A percentile compares a stretch with the other conserved stretches of the same genome.
These are phyloP conservation scores for Leuctra nigra DNA, from an alignment of 2,888 invertebrate species.

Conservation along the genomic window DNA sequence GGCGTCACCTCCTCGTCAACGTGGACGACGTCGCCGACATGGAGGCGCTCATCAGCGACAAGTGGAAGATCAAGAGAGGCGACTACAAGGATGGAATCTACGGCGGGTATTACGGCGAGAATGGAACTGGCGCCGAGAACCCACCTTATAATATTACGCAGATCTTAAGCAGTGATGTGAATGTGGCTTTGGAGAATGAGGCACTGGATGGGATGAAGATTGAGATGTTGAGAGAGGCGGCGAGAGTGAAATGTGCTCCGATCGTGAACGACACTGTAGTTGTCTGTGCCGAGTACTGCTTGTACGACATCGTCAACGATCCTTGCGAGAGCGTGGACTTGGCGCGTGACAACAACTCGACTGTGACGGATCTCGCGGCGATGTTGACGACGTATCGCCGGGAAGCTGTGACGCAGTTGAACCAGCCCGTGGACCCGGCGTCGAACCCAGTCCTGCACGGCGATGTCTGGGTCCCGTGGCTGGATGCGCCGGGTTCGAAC, in stretches of 20 bases:
- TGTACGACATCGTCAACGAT: too few species aligned
- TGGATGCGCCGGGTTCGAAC: too few species aligned
- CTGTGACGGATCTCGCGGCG: not conserved
- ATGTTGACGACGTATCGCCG: not conserved
- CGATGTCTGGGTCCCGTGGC: slow-evolving; percentile 25
- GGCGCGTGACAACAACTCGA: slow-evolving; percentile 20
- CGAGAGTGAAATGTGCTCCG: not conserved
- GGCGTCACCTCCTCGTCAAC: slow-evolving; percentile 41
- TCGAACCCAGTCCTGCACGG: slow-evolving; percentile 20
- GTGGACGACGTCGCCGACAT: slow-evolving; percentile 13
- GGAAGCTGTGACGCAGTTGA: slow-evolving; percentile 17
- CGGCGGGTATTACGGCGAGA: slow-evolving; percentile 17
- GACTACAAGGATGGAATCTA: too few species aligned
- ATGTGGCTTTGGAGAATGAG: not conserved
- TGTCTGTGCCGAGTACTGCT: too few species aligned
- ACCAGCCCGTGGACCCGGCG: slow-evolving; percentile 13
- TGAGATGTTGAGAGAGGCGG: not conserved
- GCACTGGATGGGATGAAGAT: not conserved
- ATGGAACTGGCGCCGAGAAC: slow-evolving; percentile 20
- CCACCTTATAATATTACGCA: slow-evolving; percentile 34
- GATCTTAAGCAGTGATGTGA: slow-evolving; percentile 33
- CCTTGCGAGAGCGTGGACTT: slow-evolving; percentile 31
- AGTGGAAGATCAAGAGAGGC: too few species aligned
- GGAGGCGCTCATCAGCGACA: slow-evolving; percentile 8
- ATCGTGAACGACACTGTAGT: too few species aligned